phyloP scores from a whole-genome alignment of 2,797 vertebrate species.

The Sciurus vulgaris region DNA sequence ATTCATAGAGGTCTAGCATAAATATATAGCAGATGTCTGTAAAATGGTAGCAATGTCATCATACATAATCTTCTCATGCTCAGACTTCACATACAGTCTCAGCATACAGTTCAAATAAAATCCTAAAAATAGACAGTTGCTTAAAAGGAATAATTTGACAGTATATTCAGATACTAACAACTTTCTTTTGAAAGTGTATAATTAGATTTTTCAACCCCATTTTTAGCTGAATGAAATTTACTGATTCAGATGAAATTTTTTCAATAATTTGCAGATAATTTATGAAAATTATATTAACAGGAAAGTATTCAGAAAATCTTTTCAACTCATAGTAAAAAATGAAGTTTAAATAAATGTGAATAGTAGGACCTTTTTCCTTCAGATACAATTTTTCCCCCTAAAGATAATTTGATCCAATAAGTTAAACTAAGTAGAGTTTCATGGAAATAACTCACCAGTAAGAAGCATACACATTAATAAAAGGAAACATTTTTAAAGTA shows the following conservation, averaged over 20 bases:
- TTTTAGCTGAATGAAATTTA: constrained; percentile 46
- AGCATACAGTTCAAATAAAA: constrained; percentile 55
- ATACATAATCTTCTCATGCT: constrained; percentile 59
- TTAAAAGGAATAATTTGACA: constrained; percentile 65
- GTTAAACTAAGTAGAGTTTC: constrained; percentile 81
- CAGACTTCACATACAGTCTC: constrained; percentile 62
- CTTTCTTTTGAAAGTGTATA: constrained; percentile 48
- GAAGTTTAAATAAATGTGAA: constrained; percentile 69
- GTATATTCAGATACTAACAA: constrained; percentile 24
- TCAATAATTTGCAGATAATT: constrained; percentile 35
- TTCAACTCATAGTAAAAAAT: constrained; percentile 63
- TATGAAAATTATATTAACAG: constrained; percentile 21
- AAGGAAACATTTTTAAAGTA: constrained; percentile 82
- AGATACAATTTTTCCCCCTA: not conserved
- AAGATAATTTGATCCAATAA: constrained; percentile 84
- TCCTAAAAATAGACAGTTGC: constrained; percentile 37
- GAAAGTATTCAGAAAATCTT: constrained; percentile 34
- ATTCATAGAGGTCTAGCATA: constrained; percentile 68
- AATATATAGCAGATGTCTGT: constrained; percentile 73
- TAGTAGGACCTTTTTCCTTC: constrained; percentile 26
- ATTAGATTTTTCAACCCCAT: not conserved
- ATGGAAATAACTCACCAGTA: constrained; percentile 71
- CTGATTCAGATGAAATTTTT: not conserved
- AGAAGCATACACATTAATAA: constrained; percentile 74
- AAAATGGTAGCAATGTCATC: constrained; percentile 13